Conservation (phyloP, 2,888 invertebrate genomes). For the Adelphocoris suturalis region DNA sequence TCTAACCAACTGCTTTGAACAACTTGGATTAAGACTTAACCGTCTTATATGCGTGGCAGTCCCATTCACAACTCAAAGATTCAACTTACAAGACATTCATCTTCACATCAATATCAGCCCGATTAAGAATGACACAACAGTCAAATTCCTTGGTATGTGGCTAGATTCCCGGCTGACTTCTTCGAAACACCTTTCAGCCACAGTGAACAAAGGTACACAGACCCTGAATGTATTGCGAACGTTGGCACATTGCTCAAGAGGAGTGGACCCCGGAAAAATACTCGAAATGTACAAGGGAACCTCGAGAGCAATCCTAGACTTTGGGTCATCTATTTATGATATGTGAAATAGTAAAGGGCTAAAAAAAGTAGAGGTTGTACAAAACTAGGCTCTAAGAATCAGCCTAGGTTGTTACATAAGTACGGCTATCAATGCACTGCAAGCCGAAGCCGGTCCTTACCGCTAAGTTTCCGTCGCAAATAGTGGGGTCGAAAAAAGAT, state of each 20-base stretch:
- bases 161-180: not conserved
- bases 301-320: not conserved
- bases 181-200: not conserved
- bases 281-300: not conserved
- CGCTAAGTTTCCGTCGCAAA: too few relatives aligned
- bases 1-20: too few relatives aligned
- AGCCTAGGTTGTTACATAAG: not conserved
- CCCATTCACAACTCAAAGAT: not conserved
- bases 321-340: not conserved
- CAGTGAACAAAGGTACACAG: not conserved
- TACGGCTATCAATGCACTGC: not conserved
- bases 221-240: not conserved
- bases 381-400: not conserved
- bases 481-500: too few relatives aligned
- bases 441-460: not conserved
- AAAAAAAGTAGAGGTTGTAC: not conserved
- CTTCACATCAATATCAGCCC: not conserved
- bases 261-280: not conserved
- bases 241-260: not conserved
- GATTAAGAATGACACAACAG: not conserved
- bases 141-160: not conserved
- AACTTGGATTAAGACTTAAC: too few relatives aligned
- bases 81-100: not conserved
- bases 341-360: not conserved
- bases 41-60: too few relatives aligned